Evolutionary conservation across 2,888 invertebrate species (phyloP).

Genomic region (Blera fallax): DNA sequence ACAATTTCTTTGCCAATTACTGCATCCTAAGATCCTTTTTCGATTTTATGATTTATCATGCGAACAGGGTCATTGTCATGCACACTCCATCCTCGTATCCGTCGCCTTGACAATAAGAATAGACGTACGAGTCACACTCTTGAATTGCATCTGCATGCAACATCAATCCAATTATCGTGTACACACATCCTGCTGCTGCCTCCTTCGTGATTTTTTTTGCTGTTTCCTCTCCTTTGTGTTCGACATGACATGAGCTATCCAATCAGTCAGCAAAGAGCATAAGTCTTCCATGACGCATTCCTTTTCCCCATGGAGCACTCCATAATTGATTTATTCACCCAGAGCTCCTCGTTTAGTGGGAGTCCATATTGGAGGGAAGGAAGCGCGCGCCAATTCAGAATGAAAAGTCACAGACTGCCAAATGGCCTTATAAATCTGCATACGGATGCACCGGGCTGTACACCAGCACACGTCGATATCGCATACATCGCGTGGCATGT

Average conservation of each 20-base stretch:
- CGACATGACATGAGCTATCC: constrained; percentile 19
- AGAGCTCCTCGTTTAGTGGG: not conserved
- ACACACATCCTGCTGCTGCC: not conserved
- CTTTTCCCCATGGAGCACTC: constrained; percentile 36
- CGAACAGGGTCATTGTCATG: not conserved
- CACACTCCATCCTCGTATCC: not conserved
- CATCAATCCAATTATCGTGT: constrained; percentile 60
- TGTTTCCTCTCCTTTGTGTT: not conserved
- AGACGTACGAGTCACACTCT: constrained; percentile 35
- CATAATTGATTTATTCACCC: constrained; percentile 59
- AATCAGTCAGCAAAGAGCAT: constrained; percentile 47
- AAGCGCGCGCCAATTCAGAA: constrained; percentile 22
- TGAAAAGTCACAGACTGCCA: constrained; percentile 55
- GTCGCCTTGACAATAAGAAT: constrained; percentile 14
- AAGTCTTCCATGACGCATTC: constrained; percentile 44
- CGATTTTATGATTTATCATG: not conserved
- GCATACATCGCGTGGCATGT: constrained; percentile 39
- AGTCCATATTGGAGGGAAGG: constrained; percentile 37
- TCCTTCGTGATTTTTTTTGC: constrained; percentile 5
- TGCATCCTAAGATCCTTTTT: not conserved
- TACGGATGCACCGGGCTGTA: not conserved
- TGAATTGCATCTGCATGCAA: constrained; percentile 60
- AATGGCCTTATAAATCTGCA: constrained; percentile 45
- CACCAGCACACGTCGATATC: constrained; percentile 11
- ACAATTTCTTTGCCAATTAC: not conserved